phyloP scores from a whole-genome alignment of 1,140 invertebrate species.

The Drosophila kikkawai region DNA sequence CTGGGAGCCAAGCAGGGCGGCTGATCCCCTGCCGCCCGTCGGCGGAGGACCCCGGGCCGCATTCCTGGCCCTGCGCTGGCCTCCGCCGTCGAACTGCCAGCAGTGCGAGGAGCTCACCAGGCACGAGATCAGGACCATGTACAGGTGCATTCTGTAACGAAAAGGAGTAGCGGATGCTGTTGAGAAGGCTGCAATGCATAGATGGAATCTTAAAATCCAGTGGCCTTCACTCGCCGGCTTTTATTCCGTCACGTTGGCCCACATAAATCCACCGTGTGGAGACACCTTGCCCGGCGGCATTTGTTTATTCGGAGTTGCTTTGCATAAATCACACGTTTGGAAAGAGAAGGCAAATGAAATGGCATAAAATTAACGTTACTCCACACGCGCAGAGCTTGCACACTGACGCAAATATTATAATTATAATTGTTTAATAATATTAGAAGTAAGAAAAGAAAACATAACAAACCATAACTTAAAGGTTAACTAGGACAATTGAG shows the following conservation, averaged over 20 bases:
- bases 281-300: constrained; percentile 66
- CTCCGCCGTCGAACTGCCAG: constrained; percentile 83
- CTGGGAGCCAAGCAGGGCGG: constrained; percentile 74
- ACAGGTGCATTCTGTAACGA: constrained; percentile 74
- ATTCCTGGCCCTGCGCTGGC: constrained; percentile 47
- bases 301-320: constrained; percentile 74
- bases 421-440: not conserved
- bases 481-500: too few relatives aligned
- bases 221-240: constrained; percentile 7
- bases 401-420: constrained; percentile 27
- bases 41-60: constrained; percentile 67
- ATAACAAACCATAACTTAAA: not conserved
- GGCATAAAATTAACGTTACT: constrained; percentile 77
- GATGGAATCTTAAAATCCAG: constrained; percentile 40
- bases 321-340: constrained; percentile 78
- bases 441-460: not conserved
- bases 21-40: constrained; percentile 54
- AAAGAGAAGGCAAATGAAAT: constrained; percentile 65
- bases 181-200: not conserved
- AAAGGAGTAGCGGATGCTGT: constrained; percentile 3
- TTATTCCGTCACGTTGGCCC: constrained; percentile 19
- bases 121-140: constrained; percentile 75
- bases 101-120: constrained; percentile 75
- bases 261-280: constrained; percentile 43
- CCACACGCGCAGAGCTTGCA: constrained; percentile 40